Conservation (phyloP, 2,113 vertebrate species). For the Dipodomys spectabilis region DNA sequence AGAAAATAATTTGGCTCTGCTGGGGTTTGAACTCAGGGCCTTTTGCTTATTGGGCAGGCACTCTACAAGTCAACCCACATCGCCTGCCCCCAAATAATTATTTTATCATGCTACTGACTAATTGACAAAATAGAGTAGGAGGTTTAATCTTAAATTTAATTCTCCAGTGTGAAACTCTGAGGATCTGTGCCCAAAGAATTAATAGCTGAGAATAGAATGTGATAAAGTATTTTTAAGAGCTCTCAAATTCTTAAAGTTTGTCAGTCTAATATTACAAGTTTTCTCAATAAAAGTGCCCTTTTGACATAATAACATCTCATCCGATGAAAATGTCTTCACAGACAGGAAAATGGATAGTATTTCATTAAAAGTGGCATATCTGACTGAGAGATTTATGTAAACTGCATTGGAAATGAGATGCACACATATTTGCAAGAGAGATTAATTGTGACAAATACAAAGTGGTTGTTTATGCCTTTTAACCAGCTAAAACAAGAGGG, state of each 20-base stretch:
- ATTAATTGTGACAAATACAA: conserved; percentile 23
- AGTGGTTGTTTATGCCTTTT: conserved; percentile 20
- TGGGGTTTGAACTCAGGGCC: too few relatives aligned
- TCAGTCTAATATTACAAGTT: conserved; percentile 42
- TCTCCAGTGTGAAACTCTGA: conserved; percentile 10
- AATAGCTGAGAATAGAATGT: conserved; percentile 29
- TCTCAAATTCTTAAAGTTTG: not conserved
- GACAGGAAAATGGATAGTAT: conserved; percentile 25
- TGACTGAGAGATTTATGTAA: not conserved
- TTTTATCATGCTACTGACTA: not conserved
- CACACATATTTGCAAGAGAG: not conserved
- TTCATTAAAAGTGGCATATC: not conserved
- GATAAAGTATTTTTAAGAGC: conserved; percentile 50
- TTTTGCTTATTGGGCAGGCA: too few relatives aligned
- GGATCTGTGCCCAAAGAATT: not conserved
- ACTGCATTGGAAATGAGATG: conserved; percentile 50
- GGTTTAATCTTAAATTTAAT: conserved; percentile 23
- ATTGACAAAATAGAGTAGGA: conserved; percentile 35
- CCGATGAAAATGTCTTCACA: conserved; percentile 20
- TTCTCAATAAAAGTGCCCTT: conserved; percentile 46
- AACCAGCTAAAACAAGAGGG: conserved; percentile 31
- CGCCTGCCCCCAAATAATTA: not conserved
- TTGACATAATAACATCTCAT: conserved; percentile 37
- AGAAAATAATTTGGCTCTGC: not conserved
- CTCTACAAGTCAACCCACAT: too few relatives aligned